phyloP scores from a whole-genome alignment of 2,888 invertebrate species.

The Clusia tigrina region DNA sequence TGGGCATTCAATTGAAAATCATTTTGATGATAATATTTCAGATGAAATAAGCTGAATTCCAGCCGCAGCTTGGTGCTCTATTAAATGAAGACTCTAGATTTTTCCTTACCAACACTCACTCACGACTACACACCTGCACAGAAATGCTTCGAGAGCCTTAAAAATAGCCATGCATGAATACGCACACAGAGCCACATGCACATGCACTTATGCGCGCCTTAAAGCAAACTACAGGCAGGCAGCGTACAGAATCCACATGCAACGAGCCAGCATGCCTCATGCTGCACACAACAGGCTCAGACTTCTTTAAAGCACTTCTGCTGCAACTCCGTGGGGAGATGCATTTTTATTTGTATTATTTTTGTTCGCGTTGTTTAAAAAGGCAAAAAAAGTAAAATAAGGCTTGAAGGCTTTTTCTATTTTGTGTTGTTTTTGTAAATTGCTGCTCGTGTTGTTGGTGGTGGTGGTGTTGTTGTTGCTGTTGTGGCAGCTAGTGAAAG shows the following conservation, averaged over 20 bases:
- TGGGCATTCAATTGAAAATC: too few relatives aligned
- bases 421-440: constrained; percentile 2
- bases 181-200: too few relatives aligned
- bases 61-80: too few relatives aligned
- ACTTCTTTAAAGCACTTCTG: neutral
- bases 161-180: too few relatives aligned
- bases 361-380: neutral
- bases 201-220: too few relatives aligned
- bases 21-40: too few relatives aligned
- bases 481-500: constrained; percentile 6
- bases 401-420: constrained; percentile 1
- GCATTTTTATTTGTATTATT: neutral
- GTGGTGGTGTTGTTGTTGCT: constrained; percentile 7
- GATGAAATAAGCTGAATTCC: too few relatives aligned
- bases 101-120: too few relatives aligned
- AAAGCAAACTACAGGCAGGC: too few relatives aligned
- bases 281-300: neutral
- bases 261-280: neutral
- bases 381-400: neutral
- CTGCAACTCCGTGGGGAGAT: neutral
- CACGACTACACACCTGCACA: too few relatives aligned
- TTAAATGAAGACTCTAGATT: too few relatives aligned
- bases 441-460: constrained; percentile 7
- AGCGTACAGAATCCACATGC: neutral
- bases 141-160: too few relatives aligned